Evolutionary conservation across 1,140 invertebrate genomes (phyloP).

Genomic region (Ostrea denselamellosa): DNA sequence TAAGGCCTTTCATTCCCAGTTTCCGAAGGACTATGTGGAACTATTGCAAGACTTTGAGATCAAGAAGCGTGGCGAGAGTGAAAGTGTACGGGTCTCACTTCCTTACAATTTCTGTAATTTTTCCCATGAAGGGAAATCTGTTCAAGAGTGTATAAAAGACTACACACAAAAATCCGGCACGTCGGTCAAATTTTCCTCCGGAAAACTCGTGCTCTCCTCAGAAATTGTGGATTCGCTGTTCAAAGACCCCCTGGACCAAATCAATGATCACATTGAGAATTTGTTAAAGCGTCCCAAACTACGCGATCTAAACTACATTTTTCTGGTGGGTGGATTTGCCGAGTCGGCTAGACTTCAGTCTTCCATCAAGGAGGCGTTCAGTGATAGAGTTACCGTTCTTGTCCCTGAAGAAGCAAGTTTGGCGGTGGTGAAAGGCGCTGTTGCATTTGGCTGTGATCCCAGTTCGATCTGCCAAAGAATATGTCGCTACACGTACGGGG

Average conservation of each 20-base stretch:
- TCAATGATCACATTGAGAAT: slow-evolving; percentile 71
- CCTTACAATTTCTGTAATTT: slow-evolving; percentile 76
- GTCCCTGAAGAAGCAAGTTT: slow-evolving; percentile 80
- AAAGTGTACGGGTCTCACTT: slow-evolving; percentile 72
- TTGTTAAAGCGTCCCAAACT: slow-evolving; percentile 70
- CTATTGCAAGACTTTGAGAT: slow-evolving; percentile 77
- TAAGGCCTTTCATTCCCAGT: slow-evolving; percentile 67
- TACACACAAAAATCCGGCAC: slow-evolving; percentile 61
- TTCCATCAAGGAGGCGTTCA: slow-evolving; percentile 79
- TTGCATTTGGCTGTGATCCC: slow-evolving; percentile 83
- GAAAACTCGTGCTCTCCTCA: slow-evolving; percentile 72
- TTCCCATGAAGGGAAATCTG: slow-evolving; percentile 67
- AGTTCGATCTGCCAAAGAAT: slow-evolving; percentile 81
- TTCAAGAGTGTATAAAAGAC: slow-evolving; percentile 72
- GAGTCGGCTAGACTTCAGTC: slow-evolving; percentile 82
- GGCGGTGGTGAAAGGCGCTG: slow-evolving; percentile 80
- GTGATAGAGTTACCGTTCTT: slow-evolving; percentile 80
- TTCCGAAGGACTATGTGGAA: slow-evolving; percentile 74
- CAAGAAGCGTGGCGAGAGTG: slow-evolving; percentile 75
- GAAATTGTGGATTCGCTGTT: slow-evolving; percentile 70
- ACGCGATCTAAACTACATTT: slow-evolving; percentile 80
- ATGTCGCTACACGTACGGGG: slow-evolving; percentile 82
- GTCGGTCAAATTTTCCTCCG: slow-evolving; percentile 73
- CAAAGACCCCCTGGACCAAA: slow-evolving; percentile 69
- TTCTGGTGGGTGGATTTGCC: slow-evolving; percentile 83